Evolutionary conservation across 2,113 vertebrate genomes (phyloP), one percentile per base, ranked within the genome.

Genomic region (Xiphophorus maculatus): DNA sequence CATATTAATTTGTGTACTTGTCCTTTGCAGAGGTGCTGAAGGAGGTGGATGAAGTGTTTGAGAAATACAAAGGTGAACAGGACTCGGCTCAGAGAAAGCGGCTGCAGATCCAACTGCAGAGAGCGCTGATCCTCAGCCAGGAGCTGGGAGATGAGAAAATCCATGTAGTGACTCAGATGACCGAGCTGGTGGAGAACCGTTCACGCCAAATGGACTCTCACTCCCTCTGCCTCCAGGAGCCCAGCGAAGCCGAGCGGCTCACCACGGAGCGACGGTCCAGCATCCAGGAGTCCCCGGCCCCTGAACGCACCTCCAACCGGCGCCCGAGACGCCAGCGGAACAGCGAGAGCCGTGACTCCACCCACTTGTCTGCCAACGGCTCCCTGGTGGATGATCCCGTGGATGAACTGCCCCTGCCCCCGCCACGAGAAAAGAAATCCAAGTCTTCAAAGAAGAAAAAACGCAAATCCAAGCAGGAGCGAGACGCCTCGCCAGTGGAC

Each of bases 71-170:
- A 88, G 95, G 94, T 15, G 98, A 99, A 93, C 95, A 94, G 1
- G 97, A 99, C 84, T 93, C 90, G 0, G 90, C 92, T 80, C 97
- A 98, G 91, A 96, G 97, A 66, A 99, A 98, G 76, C 96, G 97
- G 0, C 93, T 98, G 73, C 96, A 98, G 93, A 90, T 96, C 88
- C 97, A 98, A 89, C 96, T 99, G 61, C 97, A 99, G 92, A 92
- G 97, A 14, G 97, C 98, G 0, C 93, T 99, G 74, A 99, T 99
- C 90, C 93, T 95, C 91, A 98, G 96, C 87, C 98, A 99, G 83
- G 98, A 99, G 89, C 93, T 99, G 30, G 98, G 98, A 13, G 98
- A 99, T 37, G 97, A 99, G 91, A 99, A 99, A 88, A 98, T 99
- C 88, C 97, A 98, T 7, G 96, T 99, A 76, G 98, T 99, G 63